These are phyloP conservation scores for Erpetoichthys calabaricus DNA, from an alignment of 2,797 vertebrate genomes.

Conservation along the genomic window DNA sequence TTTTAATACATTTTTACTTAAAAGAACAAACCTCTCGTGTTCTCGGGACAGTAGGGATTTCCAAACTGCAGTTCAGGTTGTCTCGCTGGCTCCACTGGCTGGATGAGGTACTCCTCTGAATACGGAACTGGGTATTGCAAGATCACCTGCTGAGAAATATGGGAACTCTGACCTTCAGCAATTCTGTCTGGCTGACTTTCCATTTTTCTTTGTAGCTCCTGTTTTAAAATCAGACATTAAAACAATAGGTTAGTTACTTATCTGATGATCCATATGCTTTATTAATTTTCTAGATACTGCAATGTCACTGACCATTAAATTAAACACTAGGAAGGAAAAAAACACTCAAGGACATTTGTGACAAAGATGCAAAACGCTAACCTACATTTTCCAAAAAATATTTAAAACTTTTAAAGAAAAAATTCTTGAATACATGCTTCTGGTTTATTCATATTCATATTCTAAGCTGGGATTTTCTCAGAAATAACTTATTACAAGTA, in stretches of 20 bases:
- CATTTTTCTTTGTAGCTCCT: constrained; percentile 60
- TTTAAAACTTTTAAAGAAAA: too few species aligned
- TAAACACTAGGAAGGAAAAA: too few species aligned
- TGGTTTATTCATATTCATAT: too few species aligned
- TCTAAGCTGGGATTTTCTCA: too few species aligned
- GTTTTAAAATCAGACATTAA: constrained; percentile 19
- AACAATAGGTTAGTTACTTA: not conserved
- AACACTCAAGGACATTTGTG: too few species aligned
- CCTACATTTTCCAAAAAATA: too few species aligned
- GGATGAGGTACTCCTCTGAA: constrained; percentile 55
- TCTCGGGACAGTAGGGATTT: constrained; percentile 71
- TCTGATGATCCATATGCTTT: too few species aligned
- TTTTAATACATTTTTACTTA: not conserved
- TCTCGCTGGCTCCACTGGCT: constrained; percentile 58
- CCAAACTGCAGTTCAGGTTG: constrained; percentile 75
- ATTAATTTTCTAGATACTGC: too few species aligned
- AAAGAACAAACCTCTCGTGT: constrained; percentile 47
- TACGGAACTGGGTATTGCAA: constrained; percentile 65
- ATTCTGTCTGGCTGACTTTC: constrained; percentile 45
- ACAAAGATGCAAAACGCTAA: too few species aligned
- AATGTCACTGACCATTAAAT: too few species aligned
- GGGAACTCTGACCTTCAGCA: constrained; percentile 47
- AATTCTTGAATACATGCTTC: too few species aligned
- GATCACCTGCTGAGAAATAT: constrained; percentile 38
- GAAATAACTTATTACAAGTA: too few species aligned